Evolutionary conservation across 2,113 vertebrate species (phyloP).

Genomic region (Cyphomyrus plagiostoma): DNA sequence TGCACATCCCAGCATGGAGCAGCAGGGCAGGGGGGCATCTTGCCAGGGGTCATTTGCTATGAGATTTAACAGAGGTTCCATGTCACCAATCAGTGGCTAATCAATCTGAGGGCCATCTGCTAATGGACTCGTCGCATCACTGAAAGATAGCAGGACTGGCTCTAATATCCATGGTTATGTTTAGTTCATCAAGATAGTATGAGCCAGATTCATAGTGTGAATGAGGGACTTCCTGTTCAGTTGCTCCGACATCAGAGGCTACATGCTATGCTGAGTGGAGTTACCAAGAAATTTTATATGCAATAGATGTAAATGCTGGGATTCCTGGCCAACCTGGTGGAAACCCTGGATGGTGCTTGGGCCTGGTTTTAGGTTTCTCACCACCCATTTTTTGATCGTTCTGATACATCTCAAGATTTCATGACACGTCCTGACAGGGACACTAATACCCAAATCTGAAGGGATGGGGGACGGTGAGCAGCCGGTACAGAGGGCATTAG

Average conservation of each 20-base stretch:
- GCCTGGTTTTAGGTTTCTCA: background rate
- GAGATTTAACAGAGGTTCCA: background rate
- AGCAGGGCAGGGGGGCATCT: background rate
- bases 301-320: background rate
- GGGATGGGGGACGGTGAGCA: background rate
- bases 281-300: background rate
- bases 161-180: background rate
- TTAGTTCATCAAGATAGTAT: background rate
- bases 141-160: background rate
- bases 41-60: background rate
- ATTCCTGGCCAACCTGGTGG: background rate
- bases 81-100: background rate
- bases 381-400: background rate
- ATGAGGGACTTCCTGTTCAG: background rate
- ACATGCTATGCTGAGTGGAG: background rate
- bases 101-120: background rate
- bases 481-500: background rate
- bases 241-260: background rate
- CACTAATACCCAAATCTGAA: background rate
- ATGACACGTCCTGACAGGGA: background rate
- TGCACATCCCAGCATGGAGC: background rate
- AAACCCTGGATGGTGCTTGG: background rate
- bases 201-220: background rate
- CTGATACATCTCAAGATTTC: background rate
- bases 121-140: background rate